Evolutionary conservation across 2,888 invertebrate species (phyloP), one percentile per base, ranked within the genome.

Genomic region (Morinoia aosen): DNA sequence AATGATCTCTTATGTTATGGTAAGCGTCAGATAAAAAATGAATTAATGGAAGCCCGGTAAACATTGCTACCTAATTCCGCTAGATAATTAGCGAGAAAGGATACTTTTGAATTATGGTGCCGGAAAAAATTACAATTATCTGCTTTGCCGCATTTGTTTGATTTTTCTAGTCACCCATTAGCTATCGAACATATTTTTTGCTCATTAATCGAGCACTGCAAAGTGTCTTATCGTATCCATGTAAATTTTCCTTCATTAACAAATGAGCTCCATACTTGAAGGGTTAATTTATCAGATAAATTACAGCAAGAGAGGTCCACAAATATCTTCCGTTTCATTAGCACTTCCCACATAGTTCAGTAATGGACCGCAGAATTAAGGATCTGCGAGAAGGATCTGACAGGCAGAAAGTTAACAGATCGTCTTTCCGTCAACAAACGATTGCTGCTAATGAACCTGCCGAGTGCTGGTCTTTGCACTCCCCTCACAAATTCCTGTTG

Each of bases 401-500:
- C 76, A 33, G 76, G 25, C 76, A 76, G 76, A 33, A 76, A 76
- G 76, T 76, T 76, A 76, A 76, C 76, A 76, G 76, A 76, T 76
- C 76, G 76, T 76, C 76, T 76, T 76, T 76, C 76, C 76, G 25
- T 76, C 76, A 76, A 76, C 76, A 25, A 76, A 76, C 76, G 76
- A 76, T 76, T 76, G 76, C 33, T 76, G 76, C 76, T 76, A 76
- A 76, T 76, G 76, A 76, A 76, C 25, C 76, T 76, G 19, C 76
- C 76, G 76, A 76, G 76, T 33, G 76, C 76, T 33, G 76, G 8
- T 76, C 25, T 76, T 76, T 76, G 76, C 76, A 33, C 61, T 12
- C 16, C 8, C 61, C 8, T 61, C 61, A 2, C 12, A 61, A 19
- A 61, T 61, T 61, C 8, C 61, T 61, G 61, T 61, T 61, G 12